Percentiles rank a stretch among this genome's conserved stretches.
These are phyloP conservation scores for Doryteuthis pealeii DNA, from an alignment of 1,140 invertebrate genomes.

Conservation along the genomic window DNA sequence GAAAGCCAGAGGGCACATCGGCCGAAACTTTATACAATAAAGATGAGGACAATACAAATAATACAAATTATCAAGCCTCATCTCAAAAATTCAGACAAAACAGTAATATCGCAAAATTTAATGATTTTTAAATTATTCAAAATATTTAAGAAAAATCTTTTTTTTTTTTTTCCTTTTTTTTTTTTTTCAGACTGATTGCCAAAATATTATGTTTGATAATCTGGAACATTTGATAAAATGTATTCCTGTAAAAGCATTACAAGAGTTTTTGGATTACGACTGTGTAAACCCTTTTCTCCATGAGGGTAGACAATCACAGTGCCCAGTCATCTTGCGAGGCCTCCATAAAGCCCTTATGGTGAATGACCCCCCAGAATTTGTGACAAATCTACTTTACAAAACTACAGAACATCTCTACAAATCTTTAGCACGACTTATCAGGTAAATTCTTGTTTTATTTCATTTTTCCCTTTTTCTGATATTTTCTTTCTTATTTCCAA, in stretches of 20 bases:
- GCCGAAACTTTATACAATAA: too few relatives aligned
- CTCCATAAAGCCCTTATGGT: slow-evolving; percentile 39
- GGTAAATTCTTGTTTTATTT: slow-evolving; percentile 5
- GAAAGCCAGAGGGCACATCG: too few relatives aligned
- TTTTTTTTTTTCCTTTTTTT: not conserved
- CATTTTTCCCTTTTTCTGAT: not conserved
- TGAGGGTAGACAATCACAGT: slow-evolving; percentile 14
- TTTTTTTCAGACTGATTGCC: slow-evolving; percentile 20
- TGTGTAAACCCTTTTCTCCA: slow-evolving; percentile 28
- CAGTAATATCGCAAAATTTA: too few relatives aligned
- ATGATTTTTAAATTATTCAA: not conserved
- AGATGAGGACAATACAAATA: too few relatives aligned
- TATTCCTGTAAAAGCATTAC: slow-evolving; percentile 25
- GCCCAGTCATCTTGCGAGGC: slow-evolving; percentile 34
- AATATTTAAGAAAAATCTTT: too few relatives aligned
- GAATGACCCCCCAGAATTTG: slow-evolving; percentile 43
- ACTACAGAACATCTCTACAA: slow-evolving; percentile 31
- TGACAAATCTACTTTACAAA: slow-evolving; percentile 35
- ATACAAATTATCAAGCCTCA: too few relatives aligned
- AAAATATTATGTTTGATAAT: slow-evolving; percentile 16
- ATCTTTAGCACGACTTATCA: slow-evolving; percentile 10
- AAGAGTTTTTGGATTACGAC: slow-evolving; percentile 32
- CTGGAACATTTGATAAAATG: slow-evolving; percentile 31
- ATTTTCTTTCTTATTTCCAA: slow-evolving; percentile 10
- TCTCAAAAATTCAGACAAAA: too few relatives aligned